A percentile compares a stretch with the other conserved stretches of the same genome.
These are phyloP conservation scores for Smithornis capensis DNA, from an alignment of 2,113 vertebrate genomes.

Conservation along the genomic window DNA sequence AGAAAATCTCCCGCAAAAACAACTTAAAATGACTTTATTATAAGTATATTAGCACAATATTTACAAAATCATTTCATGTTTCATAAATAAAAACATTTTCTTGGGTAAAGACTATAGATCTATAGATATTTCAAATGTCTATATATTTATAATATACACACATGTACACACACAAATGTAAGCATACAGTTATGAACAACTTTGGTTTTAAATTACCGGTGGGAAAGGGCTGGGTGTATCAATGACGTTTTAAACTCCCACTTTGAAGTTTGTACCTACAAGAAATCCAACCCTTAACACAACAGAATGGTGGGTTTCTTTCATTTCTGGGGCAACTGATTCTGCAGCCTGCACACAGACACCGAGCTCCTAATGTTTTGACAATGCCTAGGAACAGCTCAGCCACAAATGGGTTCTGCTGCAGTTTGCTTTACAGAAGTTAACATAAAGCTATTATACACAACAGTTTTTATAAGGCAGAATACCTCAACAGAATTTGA, in stretches of 20 bases:
- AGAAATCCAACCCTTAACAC: constrained; percentile 17
- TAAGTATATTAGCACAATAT: constrained; percentile 77
- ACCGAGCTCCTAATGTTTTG: neutral
- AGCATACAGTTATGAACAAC: constrained; percentile 61
- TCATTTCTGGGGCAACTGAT: neutral
- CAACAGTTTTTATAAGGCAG: constrained; percentile 7
- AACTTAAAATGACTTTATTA: constrained; percentile 77
- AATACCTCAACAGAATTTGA: neutral
- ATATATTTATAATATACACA: constrained; percentile 32
- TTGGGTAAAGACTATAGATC: constrained; percentile 71
- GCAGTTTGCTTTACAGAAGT: neutral
- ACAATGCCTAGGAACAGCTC: neutral
- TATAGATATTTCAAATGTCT: constrained; percentile 75
- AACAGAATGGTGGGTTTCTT: constrained; percentile 21
- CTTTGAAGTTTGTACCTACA: constrained; percentile 39
- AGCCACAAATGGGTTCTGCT: neutral
- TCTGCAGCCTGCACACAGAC: neutral
- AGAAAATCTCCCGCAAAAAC: constrained; percentile 58
- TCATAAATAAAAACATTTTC: constrained; percentile 77
- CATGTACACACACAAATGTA: constrained; percentile 14
- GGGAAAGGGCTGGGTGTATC: neutral
- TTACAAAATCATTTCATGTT: constrained; percentile 74
- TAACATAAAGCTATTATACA: neutral
- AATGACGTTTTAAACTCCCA: neutral
- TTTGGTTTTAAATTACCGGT: constrained; percentile 76